phyloP scores from a whole-genome alignment of 2,888 invertebrate genomes.

The Platycnemis pennipes region DNA sequence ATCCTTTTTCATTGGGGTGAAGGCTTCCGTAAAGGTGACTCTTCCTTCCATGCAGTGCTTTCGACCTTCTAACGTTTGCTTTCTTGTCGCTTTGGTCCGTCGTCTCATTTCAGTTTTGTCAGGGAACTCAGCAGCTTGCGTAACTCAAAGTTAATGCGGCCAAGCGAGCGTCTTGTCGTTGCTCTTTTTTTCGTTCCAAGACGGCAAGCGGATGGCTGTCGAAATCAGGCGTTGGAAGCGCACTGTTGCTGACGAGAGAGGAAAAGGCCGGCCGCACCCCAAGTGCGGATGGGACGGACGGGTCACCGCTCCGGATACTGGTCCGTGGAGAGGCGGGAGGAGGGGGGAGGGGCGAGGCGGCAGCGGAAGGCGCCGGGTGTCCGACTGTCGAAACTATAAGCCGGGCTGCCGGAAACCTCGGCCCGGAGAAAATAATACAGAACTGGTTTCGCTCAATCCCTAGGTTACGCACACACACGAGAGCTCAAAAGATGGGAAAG shows the following conservation, averaged over 20 bases:
- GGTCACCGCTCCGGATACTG: background rate
- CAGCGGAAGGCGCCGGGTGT: slow-evolving; percentile 20
- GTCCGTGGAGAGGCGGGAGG: background rate
- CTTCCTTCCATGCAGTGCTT: no score
- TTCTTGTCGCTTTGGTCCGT: no score
- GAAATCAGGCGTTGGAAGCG: no score
- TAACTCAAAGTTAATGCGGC: no score
- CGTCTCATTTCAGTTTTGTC: no score
- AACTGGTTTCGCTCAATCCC: slow-evolving; percentile 4
- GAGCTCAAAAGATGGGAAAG: background rate
- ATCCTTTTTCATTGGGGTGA: no score
- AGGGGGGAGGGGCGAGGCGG: background rate
- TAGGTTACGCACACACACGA: background rate
- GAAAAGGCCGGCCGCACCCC: background rate
- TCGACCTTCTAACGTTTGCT: no score
- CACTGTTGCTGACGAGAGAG: background rate
- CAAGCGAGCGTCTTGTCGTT: no score
- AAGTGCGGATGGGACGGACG: background rate
- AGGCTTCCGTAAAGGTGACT: no score
- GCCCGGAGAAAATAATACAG: background rate
- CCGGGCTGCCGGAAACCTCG: background rate
- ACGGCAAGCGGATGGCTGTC: no score
- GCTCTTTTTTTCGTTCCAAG: no score
- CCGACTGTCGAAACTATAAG: background rate
- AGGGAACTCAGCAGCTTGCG: no score